Evolutionary conservation across 2,797 vertebrate genomes (phyloP).

Genomic region (Anabas testudineus): DNA sequence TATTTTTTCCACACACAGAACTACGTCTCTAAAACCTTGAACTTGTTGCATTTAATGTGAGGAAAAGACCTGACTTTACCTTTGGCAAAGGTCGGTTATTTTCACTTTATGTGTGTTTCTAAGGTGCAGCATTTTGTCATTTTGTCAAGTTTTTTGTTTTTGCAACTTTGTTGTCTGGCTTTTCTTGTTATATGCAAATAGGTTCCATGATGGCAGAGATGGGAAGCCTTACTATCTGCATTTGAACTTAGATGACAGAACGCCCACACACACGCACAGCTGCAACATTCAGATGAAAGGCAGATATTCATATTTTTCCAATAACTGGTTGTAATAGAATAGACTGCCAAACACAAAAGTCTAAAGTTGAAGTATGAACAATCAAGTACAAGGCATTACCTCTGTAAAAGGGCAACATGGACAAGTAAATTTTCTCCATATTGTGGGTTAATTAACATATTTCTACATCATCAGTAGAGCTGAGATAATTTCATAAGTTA

Average conservation of each 20-base stretch:
- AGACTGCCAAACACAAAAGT: not conserved
- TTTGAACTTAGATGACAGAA: slow-evolving; percentile 63
- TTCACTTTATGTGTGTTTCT: not conserved
- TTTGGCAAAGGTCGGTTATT: not conserved
- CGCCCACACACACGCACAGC: slow-evolving; percentile 48
- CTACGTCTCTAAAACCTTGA: not conserved
- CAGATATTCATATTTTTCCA: no score
- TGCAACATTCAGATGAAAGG: slow-evolving; percentile 1
- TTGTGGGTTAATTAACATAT: not conserved
- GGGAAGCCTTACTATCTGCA: slow-evolving; percentile 29
- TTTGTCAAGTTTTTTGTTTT: not conserved
- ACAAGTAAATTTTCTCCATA: not conserved
- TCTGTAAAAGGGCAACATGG: not conserved
- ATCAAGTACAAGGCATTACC: not conserved
- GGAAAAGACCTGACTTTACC: not conserved
- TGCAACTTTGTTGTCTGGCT: not conserved
- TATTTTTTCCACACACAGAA: slow-evolving; percentile 4
- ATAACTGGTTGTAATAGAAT: slow-evolving; percentile 7
- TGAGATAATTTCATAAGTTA: no score
- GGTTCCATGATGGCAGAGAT: slow-evolving; percentile 5
- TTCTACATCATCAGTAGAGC: not conserved
- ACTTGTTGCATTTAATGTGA: not conserved
- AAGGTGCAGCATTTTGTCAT: not conserved
- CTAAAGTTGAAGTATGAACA: not conserved
- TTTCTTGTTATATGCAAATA: not conserved